Base-by-base conservation (phyloP, 2,888 invertebrate species). In the Pollenia labialis region DNA sequence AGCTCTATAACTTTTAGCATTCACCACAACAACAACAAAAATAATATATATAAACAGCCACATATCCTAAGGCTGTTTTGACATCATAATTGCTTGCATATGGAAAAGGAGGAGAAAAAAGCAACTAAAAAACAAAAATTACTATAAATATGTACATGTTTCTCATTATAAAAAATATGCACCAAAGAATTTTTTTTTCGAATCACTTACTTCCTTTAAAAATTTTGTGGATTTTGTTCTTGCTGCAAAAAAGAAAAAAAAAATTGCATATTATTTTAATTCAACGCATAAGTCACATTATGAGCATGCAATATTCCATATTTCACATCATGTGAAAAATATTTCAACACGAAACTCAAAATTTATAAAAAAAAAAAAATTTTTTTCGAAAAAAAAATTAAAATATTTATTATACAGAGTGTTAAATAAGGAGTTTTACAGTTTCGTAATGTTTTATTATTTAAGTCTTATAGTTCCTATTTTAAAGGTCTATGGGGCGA, bases 51-150 rank as follows among this genome's bases (percentile, higher is more conserved):
- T 60, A 62, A 54, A 54, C 64, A 72, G 62, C 40, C 50, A 42
- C 60, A 52, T 66, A 74, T 80, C 91, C 91, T 91, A 86, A 88
- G 90, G 88, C 88, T 88, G 85, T 90, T 90, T 90, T 91, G 91
- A 91, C 91, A 90, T 90, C 91, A 90, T 92, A 92, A 92, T 92
- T 92, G 91, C 90, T 88, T 88, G 89, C 88, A 90, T 89, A 87
- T 88, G 88, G 89, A 83, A 74, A 68, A 46, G 71, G 52, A 32
- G 32, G 32, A 32, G 42, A 18, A 66, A 58, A 52, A 76, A 4
- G 14, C 52, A n/a, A 42, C 44, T 52, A 69, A n/a, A 44, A 14
- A 11, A 44, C 42, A 58, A 32, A 76, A 52, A 52, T 32, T 32
- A 32, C 6, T 32, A 6, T 32, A 32, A 32, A 32, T 32, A 0